Evolutionary conservation across 1,140 invertebrate species (phyloP).

Genomic region (Psilanteris sp.): DNA sequence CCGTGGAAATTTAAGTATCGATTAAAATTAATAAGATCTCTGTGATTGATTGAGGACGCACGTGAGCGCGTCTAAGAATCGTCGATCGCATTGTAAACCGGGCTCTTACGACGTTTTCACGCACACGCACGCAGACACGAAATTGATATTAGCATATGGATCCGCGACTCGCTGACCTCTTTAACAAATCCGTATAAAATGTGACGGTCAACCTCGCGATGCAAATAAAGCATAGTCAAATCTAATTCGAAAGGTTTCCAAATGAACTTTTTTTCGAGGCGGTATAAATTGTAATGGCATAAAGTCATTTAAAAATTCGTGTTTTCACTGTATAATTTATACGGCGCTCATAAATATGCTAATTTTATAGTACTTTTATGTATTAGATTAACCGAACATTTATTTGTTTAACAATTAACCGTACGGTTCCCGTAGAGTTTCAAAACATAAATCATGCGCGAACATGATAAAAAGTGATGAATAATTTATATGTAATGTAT

Average conservation of each 20-base stretch:
- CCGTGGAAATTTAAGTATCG: too few species aligned
- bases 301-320: slow-evolving; percentile 15
- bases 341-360: slow-evolving; percentile 28
- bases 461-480: slow-evolving; percentile 19
- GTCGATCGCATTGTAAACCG: too few species aligned
- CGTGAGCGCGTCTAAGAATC: too few species aligned
- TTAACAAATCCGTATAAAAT: not conserved
- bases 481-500: slow-evolving; percentile 20
- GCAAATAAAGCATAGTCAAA: slow-evolving; percentile 3
- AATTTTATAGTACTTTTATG: slow-evolving; percentile 27
- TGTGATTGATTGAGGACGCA: too few species aligned
- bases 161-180: not conserved
- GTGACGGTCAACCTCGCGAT: not conserved
- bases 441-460: slow-evolving; percentile 20
- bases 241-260: not conserved
- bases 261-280: not conserved
- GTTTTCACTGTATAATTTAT: slow-evolving; percentile 32
- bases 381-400: slow-evolving; percentile 20
- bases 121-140: too few species aligned
- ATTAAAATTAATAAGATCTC: too few species aligned
- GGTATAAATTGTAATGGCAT: slow-evolving; percentile 3
- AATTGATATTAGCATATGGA: too few species aligned
- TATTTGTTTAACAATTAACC: slow-evolving; percentile 30
- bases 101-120: too few species aligned
- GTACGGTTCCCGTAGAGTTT: slow-evolving; percentile 5